These are phyloP conservation scores for Onychostruthus taczanowskii DNA, from an alignment of 2,113 vertebrate species.

Conservation along the genomic window DNA sequence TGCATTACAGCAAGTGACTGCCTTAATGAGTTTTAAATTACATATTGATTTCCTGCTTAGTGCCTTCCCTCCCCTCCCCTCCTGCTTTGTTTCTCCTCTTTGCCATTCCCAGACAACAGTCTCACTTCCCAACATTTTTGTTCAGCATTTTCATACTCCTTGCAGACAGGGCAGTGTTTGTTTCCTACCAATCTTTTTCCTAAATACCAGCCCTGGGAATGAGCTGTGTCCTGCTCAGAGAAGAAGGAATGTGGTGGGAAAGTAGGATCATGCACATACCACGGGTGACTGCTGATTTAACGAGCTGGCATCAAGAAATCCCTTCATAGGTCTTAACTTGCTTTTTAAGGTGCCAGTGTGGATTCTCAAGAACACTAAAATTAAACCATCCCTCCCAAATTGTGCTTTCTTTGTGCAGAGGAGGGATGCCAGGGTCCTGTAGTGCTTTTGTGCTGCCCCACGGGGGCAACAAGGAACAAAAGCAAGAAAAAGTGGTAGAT, in stretches of 20 bases:
- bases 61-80: background rate
- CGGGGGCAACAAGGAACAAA: background rate
- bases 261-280: background rate
- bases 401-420: background rate
- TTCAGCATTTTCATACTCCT: background rate
- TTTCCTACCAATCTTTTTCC: background rate
- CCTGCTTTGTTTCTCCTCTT: background rate
- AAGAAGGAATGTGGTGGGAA: background rate
- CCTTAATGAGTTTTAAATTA: slow-evolving; percentile 36
- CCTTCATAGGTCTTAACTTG: background rate
- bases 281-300: background rate
- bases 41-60: background rate
- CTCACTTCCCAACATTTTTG: background rate
- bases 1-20: background rate
- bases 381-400: background rate
- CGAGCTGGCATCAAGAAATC: background rate
- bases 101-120: background rate
- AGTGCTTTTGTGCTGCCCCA: background rate
- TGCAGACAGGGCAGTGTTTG: background rate
- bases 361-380: background rate
- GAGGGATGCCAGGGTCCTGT: background rate
- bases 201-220: background rate
- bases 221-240: background rate
- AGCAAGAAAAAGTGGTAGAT: background rate
- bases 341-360: background rate